A percentile compares a stretch with the other conserved stretches of the same genome.
These are phyloP conservation scores for Drosophila obscura DNA, from an alignment of 1,140 invertebrate genomes.

Conservation along the genomic window DNA sequence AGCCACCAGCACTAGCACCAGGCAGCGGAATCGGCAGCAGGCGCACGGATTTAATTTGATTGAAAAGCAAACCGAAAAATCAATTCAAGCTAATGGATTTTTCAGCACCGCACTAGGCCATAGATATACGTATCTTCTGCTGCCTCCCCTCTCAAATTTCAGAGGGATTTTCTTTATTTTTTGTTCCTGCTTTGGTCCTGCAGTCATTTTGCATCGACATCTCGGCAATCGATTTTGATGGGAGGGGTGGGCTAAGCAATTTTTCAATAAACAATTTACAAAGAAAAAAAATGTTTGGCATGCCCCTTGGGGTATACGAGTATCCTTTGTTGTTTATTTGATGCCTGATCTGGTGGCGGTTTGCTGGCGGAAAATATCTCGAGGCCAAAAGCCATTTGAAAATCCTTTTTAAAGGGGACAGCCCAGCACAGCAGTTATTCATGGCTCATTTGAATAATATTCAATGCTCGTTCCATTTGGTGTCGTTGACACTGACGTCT, in stretches of 20 bases:
- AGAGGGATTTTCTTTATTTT: constrained; percentile 30
- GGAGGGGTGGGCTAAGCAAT: constrained; percentile 25
- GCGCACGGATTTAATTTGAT: constrained; percentile 66
- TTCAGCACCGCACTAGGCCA: constrained; percentile 32
- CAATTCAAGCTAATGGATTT: constrained; percentile 67
- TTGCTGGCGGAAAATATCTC: too few relatives aligned
- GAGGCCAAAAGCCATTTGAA: too few relatives aligned
- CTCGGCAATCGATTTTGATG: constrained; percentile 31
- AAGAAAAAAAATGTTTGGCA: constrained; percentile 44
- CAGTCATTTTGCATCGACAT: constrained; percentile 40
- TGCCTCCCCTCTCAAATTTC: constrained; percentile 25
- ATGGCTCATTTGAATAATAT: constrained; percentile 4
- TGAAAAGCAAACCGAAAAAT: constrained; percentile 62
- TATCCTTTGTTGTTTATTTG: constrained; percentile 39
- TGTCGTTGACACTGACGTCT: constrained; percentile 15
- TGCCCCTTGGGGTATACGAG: constrained; percentile 26
- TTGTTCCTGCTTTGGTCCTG: constrained; percentile 4
- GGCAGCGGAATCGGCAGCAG: constrained; percentile 21
- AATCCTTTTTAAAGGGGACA: too few relatives aligned
- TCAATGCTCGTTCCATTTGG: constrained; percentile 14
- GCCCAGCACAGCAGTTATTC: constrained; percentile 1
- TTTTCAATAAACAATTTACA: constrained; percentile 46
- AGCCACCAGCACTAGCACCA: too few relatives aligned
- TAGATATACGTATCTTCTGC: constrained; percentile 13
- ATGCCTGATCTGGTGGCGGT: constrained; percentile 30